A percentile compares a stretch with the other conserved stretches of the same genome.
Conservation (phyloP, 1,140 invertebrate species). For the Magallana gigas region DNA sequence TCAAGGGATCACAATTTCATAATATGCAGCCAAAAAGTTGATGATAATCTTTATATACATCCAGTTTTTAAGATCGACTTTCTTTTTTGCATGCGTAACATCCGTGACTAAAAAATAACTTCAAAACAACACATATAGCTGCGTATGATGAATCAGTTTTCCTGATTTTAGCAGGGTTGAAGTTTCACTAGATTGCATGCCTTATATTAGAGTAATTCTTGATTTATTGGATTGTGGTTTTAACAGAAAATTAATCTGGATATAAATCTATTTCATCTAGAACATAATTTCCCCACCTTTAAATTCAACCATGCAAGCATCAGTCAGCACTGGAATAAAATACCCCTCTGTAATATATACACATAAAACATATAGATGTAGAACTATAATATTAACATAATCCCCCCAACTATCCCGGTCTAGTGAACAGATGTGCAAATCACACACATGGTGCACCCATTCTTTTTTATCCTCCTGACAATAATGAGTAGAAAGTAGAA, state of each 20-base stretch:
- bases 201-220: not conserved
- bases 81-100: not conserved
- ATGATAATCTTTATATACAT: not conserved
- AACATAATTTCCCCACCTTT: not conserved
- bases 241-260: not conserved
- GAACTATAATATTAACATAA: too few species aligned
- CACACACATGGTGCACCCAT: not conserved
- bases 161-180: not conserved
- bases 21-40: not conserved
- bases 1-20: not conserved
- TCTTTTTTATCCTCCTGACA: not conserved
- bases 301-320: not conserved
- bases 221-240: conserved; percentile 38
- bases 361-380: too few species aligned
- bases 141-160: conserved; percentile 11
- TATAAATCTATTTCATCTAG: conserved; percentile 22
- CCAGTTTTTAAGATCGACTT: not conserved
- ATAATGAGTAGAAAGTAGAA: not conserved
- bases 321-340: not conserved
- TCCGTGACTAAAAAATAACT: conserved; percentile 4
- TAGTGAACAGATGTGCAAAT: conserved; percentile 17
- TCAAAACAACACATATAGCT: conserved; percentile 1
- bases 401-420: not conserved
- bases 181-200: conserved; percentile 23
- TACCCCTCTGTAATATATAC: too few species aligned